These are phyloP conservation scores for Bombus sibiricus DNA, from an alignment of 1,140 invertebrate species.

Conservation along the genomic window DNA sequence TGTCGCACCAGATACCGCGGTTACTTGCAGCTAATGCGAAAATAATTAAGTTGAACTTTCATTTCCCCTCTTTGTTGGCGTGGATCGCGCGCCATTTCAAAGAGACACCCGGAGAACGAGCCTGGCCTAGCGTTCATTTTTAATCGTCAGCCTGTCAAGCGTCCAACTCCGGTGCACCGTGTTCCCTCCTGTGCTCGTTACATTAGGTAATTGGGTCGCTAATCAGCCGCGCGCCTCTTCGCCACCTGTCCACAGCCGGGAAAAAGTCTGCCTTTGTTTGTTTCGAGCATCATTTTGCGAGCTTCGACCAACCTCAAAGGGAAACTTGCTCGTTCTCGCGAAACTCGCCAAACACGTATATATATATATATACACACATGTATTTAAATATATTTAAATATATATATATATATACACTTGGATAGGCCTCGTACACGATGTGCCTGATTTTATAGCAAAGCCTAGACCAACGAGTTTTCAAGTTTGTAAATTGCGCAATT, in stretches of 20 bases:
- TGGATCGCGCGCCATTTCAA: conserved; percentile 30
- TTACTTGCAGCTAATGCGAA: conserved; percentile 57
- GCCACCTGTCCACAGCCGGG: neutral
- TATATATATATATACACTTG: no score
- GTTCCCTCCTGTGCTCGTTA: conserved; percentile 4
- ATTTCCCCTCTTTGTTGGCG: conserved; percentile 9
- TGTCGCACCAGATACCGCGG: conserved; percentile 24
- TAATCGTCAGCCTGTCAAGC: conserved; percentile 20
- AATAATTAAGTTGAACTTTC: conserved; percentile 60
- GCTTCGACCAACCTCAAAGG: neutral
- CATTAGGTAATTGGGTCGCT: conserved; percentile 44
- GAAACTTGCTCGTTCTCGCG: neutral
- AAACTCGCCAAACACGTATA: no score
- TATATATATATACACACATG: no score
- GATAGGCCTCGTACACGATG: no score
- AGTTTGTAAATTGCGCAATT: no score
- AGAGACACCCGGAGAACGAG: neutral
- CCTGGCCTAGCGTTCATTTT: conserved; percentile 21
- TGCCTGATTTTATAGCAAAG: no score
- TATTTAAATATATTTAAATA: no score
- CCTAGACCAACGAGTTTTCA: no score
- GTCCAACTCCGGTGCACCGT: neutral
- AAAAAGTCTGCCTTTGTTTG: neutral
- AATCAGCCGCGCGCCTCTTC: conserved; percentile 23
- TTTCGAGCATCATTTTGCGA: conserved; percentile 22